Evolutionary conservation across 2,113 vertebrate species (phyloP).

Genomic region (Maccullochella peelii): DNA sequence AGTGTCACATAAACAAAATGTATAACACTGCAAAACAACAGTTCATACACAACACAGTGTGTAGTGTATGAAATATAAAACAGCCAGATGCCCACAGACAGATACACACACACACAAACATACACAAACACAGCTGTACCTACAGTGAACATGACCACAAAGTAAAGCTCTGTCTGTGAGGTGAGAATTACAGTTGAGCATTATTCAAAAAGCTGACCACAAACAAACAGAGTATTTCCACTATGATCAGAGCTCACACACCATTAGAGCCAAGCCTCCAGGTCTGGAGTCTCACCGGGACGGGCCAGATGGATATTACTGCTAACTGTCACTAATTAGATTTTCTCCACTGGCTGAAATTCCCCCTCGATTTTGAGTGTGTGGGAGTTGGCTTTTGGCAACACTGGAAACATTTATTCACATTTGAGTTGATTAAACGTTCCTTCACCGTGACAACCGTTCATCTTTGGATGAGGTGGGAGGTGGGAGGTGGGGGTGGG

Average conservation of each 20-base stretch:
- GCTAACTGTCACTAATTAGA: slow-evolving; percentile 74
- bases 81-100: neutral
- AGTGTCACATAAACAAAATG: neutral
- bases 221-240: slow-evolving; percentile 30
- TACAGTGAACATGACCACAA: slow-evolving; percentile 90
- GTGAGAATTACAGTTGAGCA: slow-evolving; percentile 24
- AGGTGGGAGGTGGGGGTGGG: too few relatives aligned
- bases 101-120: slow-evolving; percentile 2
- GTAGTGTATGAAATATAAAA: neutral
- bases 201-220: slow-evolving; percentile 50
- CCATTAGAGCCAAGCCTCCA: slow-evolving; percentile 25
- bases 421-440: slow-evolving; percentile 69
- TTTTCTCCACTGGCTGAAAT: slow-evolving; percentile 73
- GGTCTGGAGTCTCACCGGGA: slow-evolving; percentile 42
- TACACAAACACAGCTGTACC: slow-evolving; percentile 69
- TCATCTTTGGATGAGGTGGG: slow-evolving; percentile 34
- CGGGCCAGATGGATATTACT: slow-evolving; percentile 62
- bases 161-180: slow-evolving; percentile 84
- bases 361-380: slow-evolving; percentile 41
- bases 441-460: slow-evolving; percentile 59
- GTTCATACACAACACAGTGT: neutral
- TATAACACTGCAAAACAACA: slow-evolving; percentile 24
- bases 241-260: slow-evolving; percentile 21
- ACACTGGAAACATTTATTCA: slow-evolving; percentile 67
- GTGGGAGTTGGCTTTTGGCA: slow-evolving; percentile 67